Evolutionary conservation across 2,113 vertebrate species (phyloP), one percentile per base, ranked within the genome.

Genomic region (Oophaga pumilio): DNA sequence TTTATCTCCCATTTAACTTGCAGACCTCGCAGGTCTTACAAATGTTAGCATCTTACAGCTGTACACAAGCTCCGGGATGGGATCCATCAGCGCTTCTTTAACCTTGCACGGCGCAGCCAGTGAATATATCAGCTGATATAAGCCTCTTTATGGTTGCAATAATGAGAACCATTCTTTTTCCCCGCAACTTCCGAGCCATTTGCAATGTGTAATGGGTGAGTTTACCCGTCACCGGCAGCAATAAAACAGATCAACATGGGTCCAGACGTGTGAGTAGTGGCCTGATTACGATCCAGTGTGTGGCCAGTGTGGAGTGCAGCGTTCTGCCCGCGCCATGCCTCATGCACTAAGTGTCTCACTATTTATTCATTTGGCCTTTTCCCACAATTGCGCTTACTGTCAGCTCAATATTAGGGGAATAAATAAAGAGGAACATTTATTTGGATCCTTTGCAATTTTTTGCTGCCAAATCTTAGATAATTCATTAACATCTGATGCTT

Each of bases 401-500:
- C 73, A 11, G 52, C 49, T 60, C 76, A 33, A 64, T 50, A 49
- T 17, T 57, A 77, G 28, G 73, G 4, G n/a, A 52, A 85, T 62
- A 77, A 85, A 85, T 85, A 76, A 85, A 52, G 71, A 77, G 4
- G n/a, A 86, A 50, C 22, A 26, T 50, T 77, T 76, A 52, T 76
- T 66, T 86, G 56, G 76, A 77, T 28, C 71, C 76, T 50, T 14
- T 50, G 13, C 59, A 24, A 73, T 59, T 66, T n/a, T 28, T 14
- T 28, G 69, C 15, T 64, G 74, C 84, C 15, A 52, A n/a, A 24
- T 78, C 17, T 69, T 1, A 52, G 74, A 9, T 43, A 85, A 73
- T 85, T 95, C 96, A 94, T 94, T 95, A 95, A 96, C 94, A 93
- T 93, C 91, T 92, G 95, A 93, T 94, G 94, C 96, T 96, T 96